Evolutionary conservation across 2,113 vertebrate species (phyloP).

Genomic region (Eurystomus gularis): DNA sequence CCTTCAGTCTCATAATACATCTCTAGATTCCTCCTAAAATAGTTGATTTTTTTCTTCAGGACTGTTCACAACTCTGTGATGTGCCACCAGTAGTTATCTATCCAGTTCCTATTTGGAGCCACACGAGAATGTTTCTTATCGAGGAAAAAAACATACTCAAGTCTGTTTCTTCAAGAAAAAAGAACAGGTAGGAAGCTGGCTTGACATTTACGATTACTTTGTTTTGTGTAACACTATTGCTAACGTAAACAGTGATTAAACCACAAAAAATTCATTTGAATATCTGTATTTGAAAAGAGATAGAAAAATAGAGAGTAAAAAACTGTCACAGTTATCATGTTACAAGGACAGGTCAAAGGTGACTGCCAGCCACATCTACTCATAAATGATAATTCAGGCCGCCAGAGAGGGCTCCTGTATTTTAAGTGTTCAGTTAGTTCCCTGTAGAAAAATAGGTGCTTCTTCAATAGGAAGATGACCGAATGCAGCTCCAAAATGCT

Average conservation of each 20-base stretch:
- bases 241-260: neutral
- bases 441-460: neutral
- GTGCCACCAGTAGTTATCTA: neutral
- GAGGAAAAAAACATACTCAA: neutral
- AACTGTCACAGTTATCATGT: neutral
- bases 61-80: neutral
- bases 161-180: neutral
- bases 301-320: neutral
- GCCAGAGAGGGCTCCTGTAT: neutral
- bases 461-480: neutral
- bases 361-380: neutral
- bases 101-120: neutral
- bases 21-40: neutral
- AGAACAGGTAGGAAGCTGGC: neutral
- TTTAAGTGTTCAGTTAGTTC: neutral
- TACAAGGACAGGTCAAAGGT: neutral
- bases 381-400: neutral
- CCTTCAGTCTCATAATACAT: neutral
- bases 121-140: neutral
- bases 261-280: neutral
- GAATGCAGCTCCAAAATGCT: neutral
- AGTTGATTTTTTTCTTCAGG: neutral
- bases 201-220: neutral
- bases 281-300: neutral
- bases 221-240: neutral